Percentiles rank a stretch among this genome's conserved stretches.
Conservation (phyloP, 2,888 invertebrate genomes). For the Blomia tropicalis region DNA sequence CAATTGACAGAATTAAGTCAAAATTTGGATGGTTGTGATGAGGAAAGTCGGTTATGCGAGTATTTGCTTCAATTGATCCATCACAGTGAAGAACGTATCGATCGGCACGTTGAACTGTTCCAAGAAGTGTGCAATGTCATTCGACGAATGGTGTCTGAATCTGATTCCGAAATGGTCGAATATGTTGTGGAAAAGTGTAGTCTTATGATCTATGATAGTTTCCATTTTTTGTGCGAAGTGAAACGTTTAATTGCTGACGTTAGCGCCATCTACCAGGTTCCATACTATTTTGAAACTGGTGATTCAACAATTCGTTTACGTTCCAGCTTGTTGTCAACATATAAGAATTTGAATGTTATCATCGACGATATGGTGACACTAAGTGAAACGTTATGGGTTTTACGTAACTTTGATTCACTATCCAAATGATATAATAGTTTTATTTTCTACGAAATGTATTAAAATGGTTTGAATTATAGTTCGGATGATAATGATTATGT, state of each 20-base stretch:
- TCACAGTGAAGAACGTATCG: not conserved
- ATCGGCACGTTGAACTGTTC: not conserved
- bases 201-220: not conserved
- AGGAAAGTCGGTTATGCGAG: not conserved
- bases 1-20: not conserved
- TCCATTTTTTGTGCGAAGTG: not conserved
- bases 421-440: no score
- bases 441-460: no score
- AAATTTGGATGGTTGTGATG: not conserved
- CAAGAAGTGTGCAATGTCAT: not conserved
- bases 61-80: not conserved
- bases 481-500: no score
- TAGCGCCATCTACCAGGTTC: not conserved
- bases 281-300: not conserved
- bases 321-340: not conserved
- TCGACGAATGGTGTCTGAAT: not conserved
- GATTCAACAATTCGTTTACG: not conserved
- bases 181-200: not conserved
- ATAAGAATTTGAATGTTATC: conserved; percentile 5
- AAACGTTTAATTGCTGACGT: not conserved
- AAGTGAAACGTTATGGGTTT: not conserved
- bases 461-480: no score
- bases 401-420: not conserved
- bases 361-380: not conserved
- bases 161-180: not conserved